Conservation (phyloP, 2,113 vertebrate species). For the Menidia beryllina region DNA sequence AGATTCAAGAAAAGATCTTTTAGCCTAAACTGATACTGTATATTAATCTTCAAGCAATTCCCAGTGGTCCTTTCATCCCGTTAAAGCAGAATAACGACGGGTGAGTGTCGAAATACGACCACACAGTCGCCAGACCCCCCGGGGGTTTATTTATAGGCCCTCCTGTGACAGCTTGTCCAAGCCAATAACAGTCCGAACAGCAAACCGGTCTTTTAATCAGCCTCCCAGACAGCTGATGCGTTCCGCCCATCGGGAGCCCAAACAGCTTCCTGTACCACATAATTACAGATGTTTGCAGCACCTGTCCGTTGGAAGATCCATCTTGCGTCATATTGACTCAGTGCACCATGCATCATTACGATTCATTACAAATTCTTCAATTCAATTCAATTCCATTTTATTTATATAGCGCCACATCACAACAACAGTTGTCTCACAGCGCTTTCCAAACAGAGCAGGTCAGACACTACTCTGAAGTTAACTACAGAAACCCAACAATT, state of each 20-base stretch:
- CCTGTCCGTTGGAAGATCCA: background rate
- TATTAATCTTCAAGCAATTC: slow-evolving; percentile 11
- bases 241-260: background rate
- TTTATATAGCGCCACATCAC: no score
- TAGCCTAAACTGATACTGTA: background rate
- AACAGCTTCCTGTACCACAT: slow-evolving; percentile 17
- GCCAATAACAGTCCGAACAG: slow-evolving; percentile 19
- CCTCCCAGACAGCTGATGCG: slow-evolving; percentile 21
- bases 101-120: background rate
- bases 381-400: no score
- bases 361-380: no score
- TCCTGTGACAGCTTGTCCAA: slow-evolving; percentile 15
- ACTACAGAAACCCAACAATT: no score
- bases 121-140: slow-evolving; percentile 23
- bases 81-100: background rate
- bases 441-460: no score
- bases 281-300: slow-evolving; percentile 30
- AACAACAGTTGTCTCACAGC: no score
- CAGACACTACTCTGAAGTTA: no score
- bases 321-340: no score
- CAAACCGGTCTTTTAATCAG: slow-evolving; percentile 24
- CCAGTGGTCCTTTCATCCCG: background rate
- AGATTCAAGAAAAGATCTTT: no score
- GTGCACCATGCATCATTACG: no score
- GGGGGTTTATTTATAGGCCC: slow-evolving; percentile 47